Evolutionary conservation across 2,797 vertebrate species (phyloP), one percentile per base, ranked within the genome.

Genomic region (Microchirus variegatus): DNA sequence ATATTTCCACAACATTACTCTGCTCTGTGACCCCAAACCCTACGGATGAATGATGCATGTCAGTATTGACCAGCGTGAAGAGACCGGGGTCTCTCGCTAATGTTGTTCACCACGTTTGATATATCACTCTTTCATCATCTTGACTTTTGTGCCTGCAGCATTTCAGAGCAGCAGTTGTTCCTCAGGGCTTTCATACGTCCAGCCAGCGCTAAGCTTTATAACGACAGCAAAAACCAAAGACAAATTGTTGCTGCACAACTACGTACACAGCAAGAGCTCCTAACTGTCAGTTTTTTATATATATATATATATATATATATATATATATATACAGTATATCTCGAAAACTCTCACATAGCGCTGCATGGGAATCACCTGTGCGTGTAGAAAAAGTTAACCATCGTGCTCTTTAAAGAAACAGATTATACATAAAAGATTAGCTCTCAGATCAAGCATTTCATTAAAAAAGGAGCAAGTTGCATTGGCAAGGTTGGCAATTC

Each of bases 371-470:
- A 26, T 14, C 16, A 45, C 16, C 43, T 3, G 9, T 26, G 5
- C 5, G 8, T 17, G 26, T 13, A 14, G 6, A 31, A 10, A 10
- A 31, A 14, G 19, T 11, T 22, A 0, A 22, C 22, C 22, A 22
- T 22, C 2, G 4, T 35, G n/a, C 17, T 59, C 15, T 50, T 43
- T 44, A 15, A 26, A 58, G 49, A 37, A 9, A 41, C 12, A 41
- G 42, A 62, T 53, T 48, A 51, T 45, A 52, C 26, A 58, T 57
- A 41, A 61, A 35, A 37, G 9, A 70, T 61, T 59, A 70, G 41
- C 44, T 59, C 19, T 35, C 45, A 69, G 42, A 73, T 51, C 37
- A 65, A 72, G 59, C 45, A 62, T 59, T 59, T 55, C 22, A 60
- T 62, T 13, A 22, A 57, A 22, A 57, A 41, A 66, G 52, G 44